Conservation (phyloP, 2,888 invertebrate species). For the Pelosia muscerda region DNA sequence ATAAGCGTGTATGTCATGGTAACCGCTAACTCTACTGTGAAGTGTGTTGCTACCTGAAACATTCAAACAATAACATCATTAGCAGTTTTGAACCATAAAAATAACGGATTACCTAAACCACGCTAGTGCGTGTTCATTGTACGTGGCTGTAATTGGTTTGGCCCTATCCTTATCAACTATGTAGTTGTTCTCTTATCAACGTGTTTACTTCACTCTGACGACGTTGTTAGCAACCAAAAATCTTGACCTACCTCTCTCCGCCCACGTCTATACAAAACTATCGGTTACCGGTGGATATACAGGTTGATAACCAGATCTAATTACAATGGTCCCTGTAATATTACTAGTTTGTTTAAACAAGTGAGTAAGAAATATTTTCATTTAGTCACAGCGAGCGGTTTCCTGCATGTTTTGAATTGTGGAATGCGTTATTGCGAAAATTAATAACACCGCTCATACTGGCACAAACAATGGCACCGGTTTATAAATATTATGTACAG, state of each 20-base stretch:
- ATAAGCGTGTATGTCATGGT: no score
- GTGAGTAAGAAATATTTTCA: constrained; percentile 74
- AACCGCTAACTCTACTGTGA: no score
- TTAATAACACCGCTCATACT: constrained; percentile 50
- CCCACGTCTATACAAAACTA: constrained; percentile 17
- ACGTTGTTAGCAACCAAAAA: constrained; percentile 32
- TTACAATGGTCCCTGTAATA: constrained; percentile 46
- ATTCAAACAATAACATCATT: neutral
- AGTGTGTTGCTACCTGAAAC: neutral
- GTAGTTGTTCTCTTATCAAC: constrained; percentile 62
- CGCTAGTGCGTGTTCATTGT: constrained; percentile 51
- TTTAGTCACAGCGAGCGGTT: constrained; percentile 53
- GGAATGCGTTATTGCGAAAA: constrained; percentile 60
- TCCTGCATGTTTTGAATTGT: constrained; percentile 64
- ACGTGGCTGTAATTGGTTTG: constrained; percentile 68
- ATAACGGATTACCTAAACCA: constrained; percentile 48
- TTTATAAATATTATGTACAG: constrained; percentile 63
- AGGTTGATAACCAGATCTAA: constrained; percentile 35
- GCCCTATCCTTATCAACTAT: constrained; percentile 69
- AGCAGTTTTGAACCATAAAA: constrained; percentile 20
- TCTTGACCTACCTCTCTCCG: constrained; percentile 32
- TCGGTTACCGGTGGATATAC: constrained; percentile 17
- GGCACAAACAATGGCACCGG: constrained; percentile 64
- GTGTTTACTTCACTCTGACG: constrained; percentile 61
- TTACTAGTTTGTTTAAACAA: constrained; percentile 68